Evolutionary conservation across 2,113 vertebrate genomes (phyloP).

Genomic region (Chaetops frenatus): DNA sequence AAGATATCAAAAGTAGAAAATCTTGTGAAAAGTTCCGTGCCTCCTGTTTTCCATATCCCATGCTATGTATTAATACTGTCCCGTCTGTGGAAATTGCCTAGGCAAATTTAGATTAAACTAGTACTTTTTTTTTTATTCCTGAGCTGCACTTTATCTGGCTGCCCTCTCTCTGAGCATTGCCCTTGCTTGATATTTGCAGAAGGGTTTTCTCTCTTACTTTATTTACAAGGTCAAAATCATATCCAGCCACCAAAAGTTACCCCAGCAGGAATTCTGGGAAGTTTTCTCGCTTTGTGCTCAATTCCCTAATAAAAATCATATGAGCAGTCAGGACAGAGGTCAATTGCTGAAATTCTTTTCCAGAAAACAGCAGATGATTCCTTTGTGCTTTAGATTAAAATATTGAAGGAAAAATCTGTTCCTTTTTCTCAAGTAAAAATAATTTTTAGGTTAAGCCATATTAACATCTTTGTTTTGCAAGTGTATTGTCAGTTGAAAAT

Average conservation of each 20-base stretch:
- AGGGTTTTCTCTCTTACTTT: background rate
- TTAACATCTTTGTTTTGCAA: constrained; percentile 2
- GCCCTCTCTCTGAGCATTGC: background rate
- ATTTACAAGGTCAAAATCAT: background rate
- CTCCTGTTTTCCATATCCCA: background rate
- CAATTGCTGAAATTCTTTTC: background rate
- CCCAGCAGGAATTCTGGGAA: background rate
- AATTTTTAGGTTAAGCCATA: background rate
- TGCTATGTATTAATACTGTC: background rate
- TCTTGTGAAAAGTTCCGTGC: background rate
- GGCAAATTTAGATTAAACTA: background rate
- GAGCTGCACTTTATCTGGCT: background rate
- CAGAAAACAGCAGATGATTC: constrained; percentile 15
- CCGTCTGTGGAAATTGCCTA: background rate
- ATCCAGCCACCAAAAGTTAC: background rate
- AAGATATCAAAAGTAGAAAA: background rate
- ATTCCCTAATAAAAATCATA: background rate
- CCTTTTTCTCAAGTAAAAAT: constrained; percentile 4
- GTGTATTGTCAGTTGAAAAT: background rate
- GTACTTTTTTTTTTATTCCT: background rate
- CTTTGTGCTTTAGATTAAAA: background rate
- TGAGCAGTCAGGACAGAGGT: constrained; percentile 16
- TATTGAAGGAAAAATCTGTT: constrained; percentile 11
- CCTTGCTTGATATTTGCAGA: background rate
- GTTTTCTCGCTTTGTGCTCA: background rate